Evolutionary conservation across 2,113 vertebrate genomes (phyloP).

Genomic region (Gymnarchus niloticus): DNA sequence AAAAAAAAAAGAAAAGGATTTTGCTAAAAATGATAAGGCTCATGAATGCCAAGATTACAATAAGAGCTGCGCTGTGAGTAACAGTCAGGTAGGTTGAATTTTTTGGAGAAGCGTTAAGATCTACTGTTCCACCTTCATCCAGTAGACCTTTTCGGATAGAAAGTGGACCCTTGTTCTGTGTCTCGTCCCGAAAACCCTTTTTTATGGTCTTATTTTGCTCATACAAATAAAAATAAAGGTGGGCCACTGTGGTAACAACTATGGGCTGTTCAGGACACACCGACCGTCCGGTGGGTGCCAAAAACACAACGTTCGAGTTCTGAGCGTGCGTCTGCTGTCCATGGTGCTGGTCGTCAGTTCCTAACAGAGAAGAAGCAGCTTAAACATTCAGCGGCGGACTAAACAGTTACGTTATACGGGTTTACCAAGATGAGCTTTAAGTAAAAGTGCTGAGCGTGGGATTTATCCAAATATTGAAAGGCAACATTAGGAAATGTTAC

Average conservation of each 20-base stretch:
- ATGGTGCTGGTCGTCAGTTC: constrained; percentile 55
- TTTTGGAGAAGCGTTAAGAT: not conserved
- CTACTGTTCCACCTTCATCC: not conserved
- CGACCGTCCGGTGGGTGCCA: not conserved
- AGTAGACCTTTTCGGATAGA: constrained; percentile 5
- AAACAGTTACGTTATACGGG: not conserved
- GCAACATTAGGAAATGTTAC: not conserved
- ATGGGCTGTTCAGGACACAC: not conserved
- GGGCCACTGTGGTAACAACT: not conserved
- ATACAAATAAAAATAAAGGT: not conserved
- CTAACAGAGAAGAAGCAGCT: not conserved
- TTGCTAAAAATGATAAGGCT: not conserved
- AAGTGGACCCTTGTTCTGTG: not conserved
- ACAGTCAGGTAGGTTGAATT: not conserved
- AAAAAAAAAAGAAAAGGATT: not conserved
- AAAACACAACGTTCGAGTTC: not conserved
- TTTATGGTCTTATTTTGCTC: not conserved
- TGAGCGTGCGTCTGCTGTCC: constrained; percentile 40
- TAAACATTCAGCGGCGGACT: not conserved
- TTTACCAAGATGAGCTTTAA: not conserved
- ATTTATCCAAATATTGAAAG: not conserved
- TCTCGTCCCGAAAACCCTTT: not conserved
- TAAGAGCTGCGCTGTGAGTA: not conserved
- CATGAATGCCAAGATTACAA: not conserved
- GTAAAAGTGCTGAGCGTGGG: not conserved